Evolutionary conservation across 2,888 invertebrate genomes (phyloP).

Genomic region (Epirrhoe tristata): DNA sequence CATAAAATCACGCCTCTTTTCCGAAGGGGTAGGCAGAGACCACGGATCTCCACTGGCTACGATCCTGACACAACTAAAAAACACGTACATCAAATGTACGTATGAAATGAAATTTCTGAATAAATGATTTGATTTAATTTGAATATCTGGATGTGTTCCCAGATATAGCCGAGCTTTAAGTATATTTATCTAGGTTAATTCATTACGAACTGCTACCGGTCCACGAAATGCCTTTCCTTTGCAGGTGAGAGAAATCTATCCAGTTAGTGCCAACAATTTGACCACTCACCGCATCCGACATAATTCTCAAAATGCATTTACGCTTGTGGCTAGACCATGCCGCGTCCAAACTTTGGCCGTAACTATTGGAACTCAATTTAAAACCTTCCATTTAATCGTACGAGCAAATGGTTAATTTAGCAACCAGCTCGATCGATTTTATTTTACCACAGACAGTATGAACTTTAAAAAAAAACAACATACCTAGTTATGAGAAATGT

Average conservation of each 20-base stretch:
- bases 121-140: too few relatives aligned
- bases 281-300: slow-evolving; percentile 68
- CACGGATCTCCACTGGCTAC: too few relatives aligned
- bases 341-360: slow-evolving; percentile 46
- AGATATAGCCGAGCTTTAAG: neutral
- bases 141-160: too few relatives aligned
- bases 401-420: too few relatives aligned
- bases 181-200: neutral
- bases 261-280: slow-evolving; percentile 60
- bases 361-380: slow-evolving; percentile 43
- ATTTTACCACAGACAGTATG: neutral
- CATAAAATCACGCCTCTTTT: too few relatives aligned
- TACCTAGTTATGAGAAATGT: too few relatives aligned
- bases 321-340: slow-evolving; percentile 42
- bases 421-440: neutral
- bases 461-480: too few relatives aligned
- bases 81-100: too few relatives aligned
- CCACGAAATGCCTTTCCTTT: slow-evolving; percentile 25
- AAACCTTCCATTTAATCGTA: neutral
- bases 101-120: too few relatives aligned
- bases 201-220: neutral
- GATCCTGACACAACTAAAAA: too few relatives aligned
- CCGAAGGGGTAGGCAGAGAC: too few relatives aligned
- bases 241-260: slow-evolving; percentile 59
- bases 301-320: slow-evolving; percentile 77